Evolutionary conservation across 1,140 invertebrate species (phyloP).

Genomic region (Cecropterus lyciades): DNA sequence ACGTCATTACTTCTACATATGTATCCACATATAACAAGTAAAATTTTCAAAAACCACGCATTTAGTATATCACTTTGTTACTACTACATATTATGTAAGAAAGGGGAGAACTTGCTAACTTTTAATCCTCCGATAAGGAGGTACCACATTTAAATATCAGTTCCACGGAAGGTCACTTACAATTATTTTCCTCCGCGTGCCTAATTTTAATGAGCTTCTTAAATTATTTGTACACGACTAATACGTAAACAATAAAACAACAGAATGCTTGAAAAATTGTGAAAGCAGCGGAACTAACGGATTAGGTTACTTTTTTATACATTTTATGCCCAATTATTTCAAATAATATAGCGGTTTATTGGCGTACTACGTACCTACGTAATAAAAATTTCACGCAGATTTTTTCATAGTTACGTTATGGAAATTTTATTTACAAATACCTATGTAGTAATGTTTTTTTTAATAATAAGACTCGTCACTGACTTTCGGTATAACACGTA

Average conservation of each 20-base stretch:
- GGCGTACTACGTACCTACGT: neutral
- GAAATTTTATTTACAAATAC: neutral
- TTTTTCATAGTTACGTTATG: neutral
- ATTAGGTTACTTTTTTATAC: slow-evolving; percentile 11
- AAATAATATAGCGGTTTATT: neutral
- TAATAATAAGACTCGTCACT: no score
- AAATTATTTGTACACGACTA: slow-evolving; percentile 9
- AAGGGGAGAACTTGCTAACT: neutral
- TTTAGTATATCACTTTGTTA: neutral
- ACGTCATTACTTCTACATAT: no score
- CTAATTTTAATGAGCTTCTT: slow-evolving; percentile 15
- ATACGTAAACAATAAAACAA: slow-evolving; percentile 6
- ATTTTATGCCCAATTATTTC: slow-evolving; percentile 19
- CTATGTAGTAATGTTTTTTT: no score
- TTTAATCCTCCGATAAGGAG: neutral
- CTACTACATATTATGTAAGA: neutral
- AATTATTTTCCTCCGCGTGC: neutral
- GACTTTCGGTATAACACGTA: no score
- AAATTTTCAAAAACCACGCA: no score
- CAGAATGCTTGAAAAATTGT: slow-evolving; percentile 20
- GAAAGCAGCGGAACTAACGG: slow-evolving; percentile 19
- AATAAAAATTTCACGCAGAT: neutral
- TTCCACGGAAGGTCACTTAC: slow-evolving; percentile 5
- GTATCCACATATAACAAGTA: no score
- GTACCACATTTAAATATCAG: slow-evolving; percentile 11